Conservation (phyloP, 2,888 invertebrate species). For the Lacanobia wlatinum region DNA sequence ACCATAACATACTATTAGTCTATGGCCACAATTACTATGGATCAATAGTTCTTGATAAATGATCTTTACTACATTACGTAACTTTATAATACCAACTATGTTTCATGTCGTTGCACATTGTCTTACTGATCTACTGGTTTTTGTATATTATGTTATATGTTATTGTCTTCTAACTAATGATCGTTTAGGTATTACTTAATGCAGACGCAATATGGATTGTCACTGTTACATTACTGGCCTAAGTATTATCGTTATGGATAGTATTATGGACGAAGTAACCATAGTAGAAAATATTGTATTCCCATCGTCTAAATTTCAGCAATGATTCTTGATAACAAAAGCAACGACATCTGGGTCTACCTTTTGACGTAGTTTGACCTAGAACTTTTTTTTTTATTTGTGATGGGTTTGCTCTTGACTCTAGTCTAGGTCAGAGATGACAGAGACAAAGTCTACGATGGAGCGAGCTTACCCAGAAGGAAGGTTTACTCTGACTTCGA, state of each 20-base stretch:
- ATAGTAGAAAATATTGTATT: no score
- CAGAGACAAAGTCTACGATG: no score
- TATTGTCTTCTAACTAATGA: conserved; percentile 28
- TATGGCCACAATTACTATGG: conserved; percentile 47
- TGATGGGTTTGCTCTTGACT: no score
- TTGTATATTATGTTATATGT: conserved; percentile 27
- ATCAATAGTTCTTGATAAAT: conserved; percentile 68
- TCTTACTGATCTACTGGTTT: conserved; percentile 39
- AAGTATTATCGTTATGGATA: background rate
- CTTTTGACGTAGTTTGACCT: no score
- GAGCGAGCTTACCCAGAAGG: no score
- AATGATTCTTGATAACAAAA: no score
- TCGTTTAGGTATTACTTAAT: conserved; percentile 28
- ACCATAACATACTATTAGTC: conserved; percentile 17
- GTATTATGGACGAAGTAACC: background rate
- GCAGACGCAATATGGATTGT: background rate
- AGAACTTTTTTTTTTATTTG: no score
- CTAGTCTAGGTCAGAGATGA: no score
- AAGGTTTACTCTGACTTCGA: no score
- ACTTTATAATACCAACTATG: conserved; percentile 51
- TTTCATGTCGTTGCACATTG: conserved; percentile 41
- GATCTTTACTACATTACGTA: conserved; percentile 59
- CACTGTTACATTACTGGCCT: background rate
- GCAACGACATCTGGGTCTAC: no score
- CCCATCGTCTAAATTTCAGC: no score